These are phyloP conservation scores for Campaea margaritaria DNA, from an alignment of 2,888 invertebrate species.

Conservation along the genomic window DNA sequence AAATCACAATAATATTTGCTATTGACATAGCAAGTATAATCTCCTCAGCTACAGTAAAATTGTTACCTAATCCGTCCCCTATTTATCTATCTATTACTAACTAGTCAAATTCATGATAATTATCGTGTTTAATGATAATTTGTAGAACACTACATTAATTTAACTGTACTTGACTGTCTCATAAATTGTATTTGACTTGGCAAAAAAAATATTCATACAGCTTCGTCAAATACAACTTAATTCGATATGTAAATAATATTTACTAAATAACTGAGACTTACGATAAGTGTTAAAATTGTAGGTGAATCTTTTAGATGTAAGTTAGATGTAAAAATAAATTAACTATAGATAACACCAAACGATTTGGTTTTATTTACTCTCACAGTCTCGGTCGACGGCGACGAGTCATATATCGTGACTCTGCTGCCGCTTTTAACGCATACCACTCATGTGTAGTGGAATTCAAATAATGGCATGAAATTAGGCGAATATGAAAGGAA, in stretches of 20 bases:
- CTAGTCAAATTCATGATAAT: slow-evolving; percentile 39
- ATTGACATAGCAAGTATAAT: not conserved
- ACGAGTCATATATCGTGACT: not conserved
- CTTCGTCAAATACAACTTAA: slow-evolving; percentile 4
- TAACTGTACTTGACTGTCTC: slow-evolving; percentile 3
- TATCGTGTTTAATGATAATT: slow-evolving; percentile 19
- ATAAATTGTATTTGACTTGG: slow-evolving; percentile 1
- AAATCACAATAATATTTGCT: not conserved
- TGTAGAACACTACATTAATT: slow-evolving; percentile 2
- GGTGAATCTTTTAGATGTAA: slow-evolving; percentile 9
- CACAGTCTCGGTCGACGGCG: too few species aligned
- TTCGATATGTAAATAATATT: slow-evolving; percentile 17
- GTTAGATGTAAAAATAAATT: slow-evolving; percentile 22
- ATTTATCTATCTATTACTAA: slow-evolving; percentile 36
- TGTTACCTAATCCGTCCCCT: slow-evolving; percentile 16
- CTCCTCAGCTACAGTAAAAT: slow-evolving; percentile 2
- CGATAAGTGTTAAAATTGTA: slow-evolving; percentile 7
- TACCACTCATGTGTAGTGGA: too few species aligned
- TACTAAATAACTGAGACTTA: slow-evolving; percentile 2
- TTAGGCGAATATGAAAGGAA: too few species aligned
- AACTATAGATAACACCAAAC: slow-evolving; percentile 23
- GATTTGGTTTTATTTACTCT: slow-evolving; percentile 4
- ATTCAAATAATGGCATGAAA: too few species aligned
- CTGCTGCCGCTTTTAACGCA: too few species aligned
- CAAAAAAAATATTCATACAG: not conserved